These are phyloP conservation scores for Drosophila tropicalis DNA, from an alignment of 1,140 invertebrate species.

Conservation along the genomic window DNA sequence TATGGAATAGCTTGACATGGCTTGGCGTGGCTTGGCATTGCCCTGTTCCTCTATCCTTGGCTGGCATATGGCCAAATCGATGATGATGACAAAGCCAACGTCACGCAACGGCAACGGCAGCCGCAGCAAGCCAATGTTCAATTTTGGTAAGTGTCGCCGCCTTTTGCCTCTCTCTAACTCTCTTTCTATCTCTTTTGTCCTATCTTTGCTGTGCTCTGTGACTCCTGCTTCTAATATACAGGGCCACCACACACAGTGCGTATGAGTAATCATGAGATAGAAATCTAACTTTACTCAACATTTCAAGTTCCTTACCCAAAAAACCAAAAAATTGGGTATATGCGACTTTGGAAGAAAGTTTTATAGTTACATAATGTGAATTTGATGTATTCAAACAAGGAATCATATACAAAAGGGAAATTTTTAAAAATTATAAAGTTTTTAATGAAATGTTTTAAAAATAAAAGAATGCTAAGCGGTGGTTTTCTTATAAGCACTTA, in stretches of 20 bases:
- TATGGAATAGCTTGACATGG: not conserved
- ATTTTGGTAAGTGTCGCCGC: conserved; percentile 74
- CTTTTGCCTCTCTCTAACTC: conserved; percentile 17
- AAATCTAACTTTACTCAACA: conserved; percentile 78
- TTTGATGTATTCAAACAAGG: no score
- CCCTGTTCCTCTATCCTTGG: not conserved
- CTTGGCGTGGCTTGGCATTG: not conserved
- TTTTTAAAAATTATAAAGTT: no score
- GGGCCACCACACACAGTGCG: conserved; percentile 38
- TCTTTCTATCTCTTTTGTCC: conserved; percentile 5
- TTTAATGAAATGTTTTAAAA: no score
- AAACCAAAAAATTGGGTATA: conserved; percentile 20
- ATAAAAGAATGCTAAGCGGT: no score
- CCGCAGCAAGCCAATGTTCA: conserved; percentile 57
- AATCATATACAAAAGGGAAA: no score
- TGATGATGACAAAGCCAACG: conserved; percentile 75
- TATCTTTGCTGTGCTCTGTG: conserved; percentile 17
- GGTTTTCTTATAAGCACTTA: no score
- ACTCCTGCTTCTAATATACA: not conserved
- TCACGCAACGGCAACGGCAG: conserved; percentile 44
- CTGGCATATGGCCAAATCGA: conserved; percentile 62
- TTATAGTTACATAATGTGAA: no score
- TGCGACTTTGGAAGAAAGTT: no score
- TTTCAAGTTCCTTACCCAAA: conserved; percentile 57
- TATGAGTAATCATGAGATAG: conserved; percentile 79